Base-by-base conservation (phyloP, 2,797 vertebrate genomes). In the Hydrophis major region DNA sequence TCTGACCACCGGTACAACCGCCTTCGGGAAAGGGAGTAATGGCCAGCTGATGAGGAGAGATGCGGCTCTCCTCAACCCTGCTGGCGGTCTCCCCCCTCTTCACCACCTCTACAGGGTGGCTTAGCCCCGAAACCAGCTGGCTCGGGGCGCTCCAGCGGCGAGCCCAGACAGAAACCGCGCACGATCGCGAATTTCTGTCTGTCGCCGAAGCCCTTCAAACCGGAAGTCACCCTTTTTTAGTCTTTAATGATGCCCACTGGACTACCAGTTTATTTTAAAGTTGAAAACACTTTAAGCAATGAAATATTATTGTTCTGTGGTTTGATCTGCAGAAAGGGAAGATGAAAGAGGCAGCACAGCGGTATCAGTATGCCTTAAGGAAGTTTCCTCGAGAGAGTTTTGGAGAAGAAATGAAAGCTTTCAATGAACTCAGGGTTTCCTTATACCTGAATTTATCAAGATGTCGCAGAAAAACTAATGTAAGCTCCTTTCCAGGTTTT, bases 311-410 rank as follows among this genome's bases (percentile, higher is more conserved):
- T 5, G 22, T 92, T 61, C 69, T 92, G 2, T 96, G 92, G 53
- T 86, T 59, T 89, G 2, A 66, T 92, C 95, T 98, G 93, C 97
- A 99, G 99, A 99, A 99, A 97, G 99, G 99, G 88, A 99, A 99
- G 98, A 99, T 99, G 99, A 99, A 99, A 96, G 99, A 99, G 89
- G 99, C 99, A 1, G 98, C 99, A 2, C 99, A 99, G 98, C 98
- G 99, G 96, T 99, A 99, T 96, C 99, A 99, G 97, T 99, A 99
- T 4, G 99, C 99, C 92, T 94, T 99, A 93, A 98, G 99, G 97
- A 99, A 99, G 98, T 99, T 99, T 97, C 99, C 99, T 0, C 97
- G 99, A 94, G 99, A 99, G 96, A 99, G 99, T n/a, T 98, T 99
- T n/a, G 99, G 99, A 59, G 99, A 99, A 93, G 99, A 99, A 96